Evolutionary conservation across 1,140 invertebrate species (phyloP), one percentile per base, ranked within the genome.

Genomic region (Bradysia coprophila): DNA sequence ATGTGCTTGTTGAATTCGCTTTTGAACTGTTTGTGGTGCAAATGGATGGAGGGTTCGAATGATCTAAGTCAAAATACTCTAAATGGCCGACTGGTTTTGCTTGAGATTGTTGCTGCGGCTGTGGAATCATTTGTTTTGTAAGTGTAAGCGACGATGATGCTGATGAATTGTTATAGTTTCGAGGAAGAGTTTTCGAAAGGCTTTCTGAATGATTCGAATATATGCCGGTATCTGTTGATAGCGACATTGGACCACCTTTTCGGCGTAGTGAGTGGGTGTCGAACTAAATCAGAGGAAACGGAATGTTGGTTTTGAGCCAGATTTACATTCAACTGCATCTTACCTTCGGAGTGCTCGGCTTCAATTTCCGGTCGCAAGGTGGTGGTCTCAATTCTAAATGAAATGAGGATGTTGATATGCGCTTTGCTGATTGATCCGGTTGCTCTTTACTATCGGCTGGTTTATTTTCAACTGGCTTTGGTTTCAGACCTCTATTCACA

Each of bases 401-500:
- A 20, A 64, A 56, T 48, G 64, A 61, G 49, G 63, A 49, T 56
- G 71, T 44, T n/a, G n/a, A n/a, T n/a, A n/a, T n/a, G n/a, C n/a
- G n/a, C 50, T 64, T 49, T 51, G 18, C 56, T 46, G 1, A 52
- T 47, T 1, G 47, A 57, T 43, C 40, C 54, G 51, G 19, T 57
- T 54, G 1, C 53, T 34, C 9, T 13, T 21, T 34, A 18, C 34
- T 6, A 19, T 8, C 4, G 21, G 5, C 3, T 24, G 50, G 52
- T 9, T 52, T 54, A 34, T 56, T 59, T 22, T 51, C 54, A 2
- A 53, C 47, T 6, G 69, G 57, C 49, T 67, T 73, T 15, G 86
- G 86, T 56, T 91, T 91, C 2, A 89, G 63, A 34, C 75, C 76
- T 11, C 85, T 66, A 54, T 89, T 78, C 21, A 87, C 78, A 8